Base-by-base conservation (phyloP, 2,797 vertebrate genomes). In the Neopelma chrysocephalum region DNA sequence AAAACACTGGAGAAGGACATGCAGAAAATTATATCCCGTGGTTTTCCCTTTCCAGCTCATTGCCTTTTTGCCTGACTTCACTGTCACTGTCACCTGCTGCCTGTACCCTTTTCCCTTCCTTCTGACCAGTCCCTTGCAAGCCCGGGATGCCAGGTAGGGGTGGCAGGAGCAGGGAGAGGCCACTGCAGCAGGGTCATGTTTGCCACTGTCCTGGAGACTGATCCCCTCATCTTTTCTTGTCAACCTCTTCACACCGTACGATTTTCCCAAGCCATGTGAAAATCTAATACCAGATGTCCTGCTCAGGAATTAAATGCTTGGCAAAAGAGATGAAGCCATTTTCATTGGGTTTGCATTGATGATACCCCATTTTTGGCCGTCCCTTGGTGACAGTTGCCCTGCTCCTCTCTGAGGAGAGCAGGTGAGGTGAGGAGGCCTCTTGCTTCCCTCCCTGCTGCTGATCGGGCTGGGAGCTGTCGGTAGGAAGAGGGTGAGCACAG, bases 401-500 rank as follows among this genome's bases (percentile, higher is more conserved):
- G 29, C 42, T 22, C 14, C 27, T 42, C 27, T 38, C 43, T 11
- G 27, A 13, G 32, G 68, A 40, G 8, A 11, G 38, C 10, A n/a
- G 45, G 18, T 9, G 25, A 9, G 54, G 22, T 34, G 38, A 77
- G 61, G 61, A 18, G 21, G 21, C 31, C 31, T 40, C 48, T 73
- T n/a, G 20, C 57, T 43, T 34, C 60, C 47, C 19, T 65, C 70
- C 5, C 0, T 40, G 29, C 60, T 16, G 2, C 21, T 9, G 43
- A 11, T 32, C 16, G 4, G 43, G 10, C 12, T 0, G 0, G 18
- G 21, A 54, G 51, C 51, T 34, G 17, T 19, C 22, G 27, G 17
- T 23, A 20, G 50, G 60, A 72, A 21, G 58, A 27, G 57, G 10
- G 29, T 10, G 48, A 69, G 45, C 19, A 4, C 0, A 1, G 27